Percentiles rank a stretch among this genome's conserved stretches.
These are phyloP conservation scores for Rafetus swinhoei DNA, from an alignment of 2,113 vertebrate genomes.

Conservation along the genomic window DNA sequence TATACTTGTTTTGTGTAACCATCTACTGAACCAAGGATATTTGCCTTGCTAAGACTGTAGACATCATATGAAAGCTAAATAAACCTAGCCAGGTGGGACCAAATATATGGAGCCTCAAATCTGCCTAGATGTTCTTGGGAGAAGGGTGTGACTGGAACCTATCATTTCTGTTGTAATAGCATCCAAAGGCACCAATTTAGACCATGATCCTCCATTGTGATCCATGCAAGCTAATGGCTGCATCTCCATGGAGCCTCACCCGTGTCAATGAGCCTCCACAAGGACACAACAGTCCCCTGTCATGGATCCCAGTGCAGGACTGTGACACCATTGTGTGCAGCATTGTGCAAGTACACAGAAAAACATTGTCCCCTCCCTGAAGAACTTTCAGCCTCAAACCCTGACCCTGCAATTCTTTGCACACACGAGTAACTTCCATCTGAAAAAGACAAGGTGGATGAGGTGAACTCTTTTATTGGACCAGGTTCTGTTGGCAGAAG, in stretches of 20 bases:
- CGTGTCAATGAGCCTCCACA: neutral
- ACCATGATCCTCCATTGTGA: neutral
- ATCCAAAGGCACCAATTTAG: neutral
- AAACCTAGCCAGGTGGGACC: neutral
- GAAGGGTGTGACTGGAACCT: neutral
- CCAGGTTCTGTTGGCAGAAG: neutral
- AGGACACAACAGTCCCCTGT: neutral
- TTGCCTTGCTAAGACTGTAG: neutral
- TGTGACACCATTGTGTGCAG: neutral
- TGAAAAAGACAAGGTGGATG: neutral
- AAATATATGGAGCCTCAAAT: neutral
- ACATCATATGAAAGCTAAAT: neutral
- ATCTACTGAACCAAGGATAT: neutral
- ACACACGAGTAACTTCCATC: neutral
- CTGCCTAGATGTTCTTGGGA: neutral
- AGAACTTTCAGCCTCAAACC: neutral
- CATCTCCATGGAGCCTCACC: neutral
- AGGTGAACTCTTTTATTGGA: neutral
- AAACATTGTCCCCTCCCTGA: neutral
- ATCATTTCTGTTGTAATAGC: neutral
- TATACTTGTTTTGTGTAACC: neutral
- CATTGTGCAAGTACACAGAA: rapidly evolving
- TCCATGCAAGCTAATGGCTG: neutral
- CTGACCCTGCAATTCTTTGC: neutral
- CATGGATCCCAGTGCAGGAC: neutral